phyloP scores from a whole-genome alignment of 2,888 invertebrate species.

The Epistrophe eligans region DNA sequence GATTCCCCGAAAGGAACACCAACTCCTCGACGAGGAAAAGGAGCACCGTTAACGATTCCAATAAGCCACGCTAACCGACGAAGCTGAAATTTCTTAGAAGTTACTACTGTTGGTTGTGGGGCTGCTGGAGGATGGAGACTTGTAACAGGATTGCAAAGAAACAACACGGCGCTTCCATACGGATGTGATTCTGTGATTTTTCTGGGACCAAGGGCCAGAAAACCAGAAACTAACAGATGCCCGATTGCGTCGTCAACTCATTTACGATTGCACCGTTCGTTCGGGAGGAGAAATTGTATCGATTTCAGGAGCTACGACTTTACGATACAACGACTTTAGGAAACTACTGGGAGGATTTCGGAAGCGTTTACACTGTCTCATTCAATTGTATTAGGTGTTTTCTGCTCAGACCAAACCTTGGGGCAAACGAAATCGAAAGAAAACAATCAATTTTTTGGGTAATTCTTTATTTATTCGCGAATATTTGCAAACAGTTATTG shows the following conservation, averaged over 20 bases:
- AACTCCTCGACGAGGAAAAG: slow-evolving; percentile 12
- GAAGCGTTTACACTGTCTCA: slow-evolving; percentile 28
- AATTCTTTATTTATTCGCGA: slow-evolving; percentile 16
- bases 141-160: slow-evolving; percentile 47
- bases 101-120: not conserved
- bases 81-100: slow-evolving; percentile 21
- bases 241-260: slow-evolving; percentile 63
- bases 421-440: not conserved
- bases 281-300: slow-evolving; percentile 52
- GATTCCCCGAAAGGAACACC: slow-evolving; percentile 5
- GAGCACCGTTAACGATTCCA: slow-evolving; percentile 16
- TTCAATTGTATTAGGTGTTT: slow-evolving; percentile 5
- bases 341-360: slow-evolving; percentile 13
- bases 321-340: slow-evolving; percentile 26
- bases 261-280: slow-evolving; percentile 42
- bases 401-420: not conserved
- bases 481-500: slow-evolving; percentile 56
- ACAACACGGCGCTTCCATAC: slow-evolving; percentile 47
- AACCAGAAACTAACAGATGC: slow-evolving; percentile 15
- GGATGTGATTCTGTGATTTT: slow-evolving; percentile 11
- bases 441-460: slow-evolving; percentile 5
- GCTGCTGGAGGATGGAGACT: slow-evolving; percentile 24
- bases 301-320: slow-evolving; percentile 49
- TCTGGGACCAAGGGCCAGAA: slow-evolving; percentile 22
- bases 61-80: slow-evolving; percentile 1